Conservation (phyloP, 2,113 vertebrate genomes). For the Otis tarda region DNA sequence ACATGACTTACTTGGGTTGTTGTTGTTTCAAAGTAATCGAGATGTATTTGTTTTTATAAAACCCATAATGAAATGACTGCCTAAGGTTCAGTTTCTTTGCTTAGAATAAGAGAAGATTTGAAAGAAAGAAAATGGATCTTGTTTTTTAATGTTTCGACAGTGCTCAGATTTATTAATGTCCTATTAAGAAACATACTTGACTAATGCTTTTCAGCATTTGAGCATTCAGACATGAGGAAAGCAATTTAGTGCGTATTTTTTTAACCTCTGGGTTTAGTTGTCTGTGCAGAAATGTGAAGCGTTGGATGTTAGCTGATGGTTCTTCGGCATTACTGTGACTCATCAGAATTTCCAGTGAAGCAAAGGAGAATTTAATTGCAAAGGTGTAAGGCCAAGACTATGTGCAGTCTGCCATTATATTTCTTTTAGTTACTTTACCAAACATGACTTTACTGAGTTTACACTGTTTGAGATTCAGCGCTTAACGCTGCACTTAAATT, state of each 20-base stretch:
- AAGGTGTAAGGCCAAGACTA: neutral
- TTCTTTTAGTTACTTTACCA: neutral
- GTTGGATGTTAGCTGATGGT: neutral
- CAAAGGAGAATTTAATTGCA: neutral
- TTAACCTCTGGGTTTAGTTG: neutral
- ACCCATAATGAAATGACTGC: neutral
- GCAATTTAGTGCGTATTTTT: neutral
- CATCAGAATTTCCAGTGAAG: neutral
- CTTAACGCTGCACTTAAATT: neutral
- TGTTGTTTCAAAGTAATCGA: neutral
- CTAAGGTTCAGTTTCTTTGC: neutral
- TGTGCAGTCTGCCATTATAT: rapidly evolving
- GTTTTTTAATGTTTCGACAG: neutral
- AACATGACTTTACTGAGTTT: neutral
- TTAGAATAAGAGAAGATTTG: neutral
- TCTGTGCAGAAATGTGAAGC: neutral
- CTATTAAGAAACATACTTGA: neutral
- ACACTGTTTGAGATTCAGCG: neutral
- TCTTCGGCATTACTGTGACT: neutral
- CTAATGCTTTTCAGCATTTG: neutral
- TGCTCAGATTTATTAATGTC: neutral
- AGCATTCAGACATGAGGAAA: neutral
- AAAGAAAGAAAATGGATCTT: neutral
- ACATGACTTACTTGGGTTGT: neutral
- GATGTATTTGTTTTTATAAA: neutral